These are phyloP conservation scores for Uloborus plumipes DNA, from an alignment of 2,888 invertebrate species.

Conservation along the genomic window DNA sequence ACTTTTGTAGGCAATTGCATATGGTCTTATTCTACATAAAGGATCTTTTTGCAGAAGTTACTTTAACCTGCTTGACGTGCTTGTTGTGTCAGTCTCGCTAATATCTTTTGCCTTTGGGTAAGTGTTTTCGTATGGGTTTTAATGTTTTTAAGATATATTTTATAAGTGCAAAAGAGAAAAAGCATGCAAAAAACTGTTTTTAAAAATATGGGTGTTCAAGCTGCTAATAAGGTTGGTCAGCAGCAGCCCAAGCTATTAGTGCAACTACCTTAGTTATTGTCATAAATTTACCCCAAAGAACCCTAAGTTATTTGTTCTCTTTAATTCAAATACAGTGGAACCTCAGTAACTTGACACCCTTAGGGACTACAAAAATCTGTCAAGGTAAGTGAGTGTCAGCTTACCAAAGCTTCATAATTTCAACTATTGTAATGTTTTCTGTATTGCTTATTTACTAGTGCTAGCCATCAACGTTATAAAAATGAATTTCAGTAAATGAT, in stretches of 20 bases:
- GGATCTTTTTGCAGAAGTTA: slow-evolving; percentile 99
- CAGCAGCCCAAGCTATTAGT: neutral
- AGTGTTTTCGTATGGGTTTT: slow-evolving; percentile 69
- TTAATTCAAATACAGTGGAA: too few species aligned
- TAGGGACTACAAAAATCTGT: too few species aligned
- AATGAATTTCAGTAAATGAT: too few species aligned
- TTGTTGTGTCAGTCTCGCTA: slow-evolving; percentile 97
- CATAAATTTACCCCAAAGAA: too few species aligned
- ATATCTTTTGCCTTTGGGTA: slow-evolving; percentile 94
- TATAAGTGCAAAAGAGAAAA: neutral
- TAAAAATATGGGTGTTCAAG: neutral
- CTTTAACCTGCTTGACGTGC: slow-evolving; percentile 97
- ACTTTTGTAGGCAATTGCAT: slow-evolving; percentile 79
- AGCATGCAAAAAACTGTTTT: neutral
- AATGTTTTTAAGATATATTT: neutral
- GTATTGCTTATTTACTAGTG: too few species aligned
- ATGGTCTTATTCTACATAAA: slow-evolving; percentile 95
- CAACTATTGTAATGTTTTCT: too few species aligned
- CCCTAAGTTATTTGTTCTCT: too few species aligned
- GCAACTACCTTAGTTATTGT: neutral
- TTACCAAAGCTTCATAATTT: too few species aligned
- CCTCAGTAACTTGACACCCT: too few species aligned
- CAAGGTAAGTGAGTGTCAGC: too few species aligned
- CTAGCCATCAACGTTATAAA: too few species aligned
- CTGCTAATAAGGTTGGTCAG: neutral